Conservation (phyloP, 2,113 vertebrate genomes). For the Accipiter virgatus region DNA sequence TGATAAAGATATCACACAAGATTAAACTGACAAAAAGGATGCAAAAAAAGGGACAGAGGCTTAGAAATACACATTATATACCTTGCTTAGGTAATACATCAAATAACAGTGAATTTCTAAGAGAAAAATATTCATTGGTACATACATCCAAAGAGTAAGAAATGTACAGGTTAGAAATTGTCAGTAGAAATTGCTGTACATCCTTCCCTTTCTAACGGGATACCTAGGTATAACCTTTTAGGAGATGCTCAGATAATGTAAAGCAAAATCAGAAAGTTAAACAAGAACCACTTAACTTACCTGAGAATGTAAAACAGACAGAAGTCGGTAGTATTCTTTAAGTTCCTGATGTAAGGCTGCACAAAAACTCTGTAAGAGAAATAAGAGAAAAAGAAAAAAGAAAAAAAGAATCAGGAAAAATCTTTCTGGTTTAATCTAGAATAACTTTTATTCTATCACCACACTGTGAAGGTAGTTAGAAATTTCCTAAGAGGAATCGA, state of each 20-base stretch:
- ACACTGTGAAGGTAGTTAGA: not conserved
- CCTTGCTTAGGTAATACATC: not conserved
- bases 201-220: not conserved
- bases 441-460: not conserved
- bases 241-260: not conserved
- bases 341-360: conserved; percentile 96
- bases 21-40: not conserved
- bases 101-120: not conserved
- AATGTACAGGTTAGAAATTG: not conserved
- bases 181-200: not conserved
- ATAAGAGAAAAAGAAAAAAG: no score
- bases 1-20: not conserved
- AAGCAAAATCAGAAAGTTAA: not conserved
- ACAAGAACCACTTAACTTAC: conserved; percentile 57
- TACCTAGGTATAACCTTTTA: not conserved
- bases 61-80: not conserved
- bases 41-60: not conserved
- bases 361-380: conserved; percentile 87
- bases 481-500: not conserved
- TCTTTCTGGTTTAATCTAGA: not conserved
- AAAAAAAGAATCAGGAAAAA: not conserved
- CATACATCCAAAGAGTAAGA: not conserved
- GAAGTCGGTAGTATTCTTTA: conserved; percentile 93
- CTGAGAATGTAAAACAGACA: conserved; percentile 96
- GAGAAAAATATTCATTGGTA: not conserved